These are phyloP conservation scores for Plagiodera versicolora DNA, from an alignment of 2,888 invertebrate genomes.

Conservation along the genomic window DNA sequence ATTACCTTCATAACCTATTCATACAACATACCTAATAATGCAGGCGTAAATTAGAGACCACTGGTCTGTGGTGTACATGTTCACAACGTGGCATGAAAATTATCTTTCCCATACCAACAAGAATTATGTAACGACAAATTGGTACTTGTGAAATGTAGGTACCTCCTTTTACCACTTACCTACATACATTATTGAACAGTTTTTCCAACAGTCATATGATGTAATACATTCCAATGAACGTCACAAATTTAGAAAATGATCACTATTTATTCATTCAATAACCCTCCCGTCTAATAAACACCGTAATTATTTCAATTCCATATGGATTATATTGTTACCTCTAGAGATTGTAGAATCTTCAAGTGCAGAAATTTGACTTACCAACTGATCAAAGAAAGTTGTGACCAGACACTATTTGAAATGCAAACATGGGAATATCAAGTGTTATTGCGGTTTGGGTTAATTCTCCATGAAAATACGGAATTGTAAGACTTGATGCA, in stretches of 20 bases:
- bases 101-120: conserved; percentile 16
- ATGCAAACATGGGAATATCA: conserved; percentile 36
- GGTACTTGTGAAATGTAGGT: conserved; percentile 15
- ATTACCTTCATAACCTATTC: too few species aligned
- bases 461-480: background rate
- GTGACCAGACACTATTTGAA: conserved; percentile 40
- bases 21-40: too few species aligned
- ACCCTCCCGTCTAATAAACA: background rate
- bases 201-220: conserved; percentile 29
- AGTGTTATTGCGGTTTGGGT: conserved; percentile 24
- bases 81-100: conserved; percentile 38
- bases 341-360: conserved; percentile 45
- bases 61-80: conserved; percentile 10
- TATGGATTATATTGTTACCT: conserved; percentile 42
- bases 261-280: background rate
- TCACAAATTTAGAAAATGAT: conserved; percentile 14
- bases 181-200: conserved; percentile 29
- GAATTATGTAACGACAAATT: conserved; percentile 27
- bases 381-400: conserved; percentile 44
- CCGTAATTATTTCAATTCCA: conserved; percentile 36
- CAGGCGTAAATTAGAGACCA: too few species aligned
- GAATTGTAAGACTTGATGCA: background rate
- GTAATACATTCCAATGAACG: conserved; percentile 29
- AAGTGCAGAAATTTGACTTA: conserved; percentile 16
- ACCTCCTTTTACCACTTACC: conserved; percentile 13